These are phyloP conservation scores for Drosophila nr. medialis DNA, from an alignment of 2,888 invertebrate genomes.

Conservation along the genomic window DNA sequence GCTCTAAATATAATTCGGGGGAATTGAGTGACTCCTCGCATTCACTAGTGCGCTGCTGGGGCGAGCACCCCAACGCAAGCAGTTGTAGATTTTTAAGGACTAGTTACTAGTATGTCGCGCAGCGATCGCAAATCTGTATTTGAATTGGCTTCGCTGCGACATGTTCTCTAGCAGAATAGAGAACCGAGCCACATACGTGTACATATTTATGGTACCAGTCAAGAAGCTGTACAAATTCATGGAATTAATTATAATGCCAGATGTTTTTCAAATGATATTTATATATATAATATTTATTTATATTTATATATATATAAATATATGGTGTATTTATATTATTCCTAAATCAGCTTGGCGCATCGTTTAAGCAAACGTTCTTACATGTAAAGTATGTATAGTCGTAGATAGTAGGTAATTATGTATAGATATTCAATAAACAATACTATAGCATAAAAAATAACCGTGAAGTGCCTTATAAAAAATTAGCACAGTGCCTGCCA, in stretches of 20 bases:
- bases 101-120: background rate
- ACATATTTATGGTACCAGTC: background rate
- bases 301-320: constrained; percentile 25
- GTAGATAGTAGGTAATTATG: constrained; percentile 33
- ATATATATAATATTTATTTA: constrained; percentile 3
- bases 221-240: background rate
- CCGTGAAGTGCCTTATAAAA: constrained; percentile 6
- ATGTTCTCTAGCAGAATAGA: background rate
- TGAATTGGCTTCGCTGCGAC: background rate
- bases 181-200: background rate
- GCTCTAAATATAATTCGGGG: no score
- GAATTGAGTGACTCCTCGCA: no score
- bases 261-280: constrained; percentile 18
- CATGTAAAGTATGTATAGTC: constrained; percentile 33
- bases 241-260: background rate
- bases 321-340: constrained; percentile 21
- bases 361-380: constrained; percentile 21
- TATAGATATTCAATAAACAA: constrained; percentile 44
- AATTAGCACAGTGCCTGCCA: constrained; percentile 19
- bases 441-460: constrained; percentile 47
- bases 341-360: constrained; percentile 34
- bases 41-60: no score
- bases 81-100: no score
- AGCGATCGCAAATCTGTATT: background rate
- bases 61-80: no score